Evolutionary conservation across 2,888 invertebrate genomes (phyloP), one percentile per base, ranked within the genome.

Genomic region (Clistopyga incitator): DNA sequence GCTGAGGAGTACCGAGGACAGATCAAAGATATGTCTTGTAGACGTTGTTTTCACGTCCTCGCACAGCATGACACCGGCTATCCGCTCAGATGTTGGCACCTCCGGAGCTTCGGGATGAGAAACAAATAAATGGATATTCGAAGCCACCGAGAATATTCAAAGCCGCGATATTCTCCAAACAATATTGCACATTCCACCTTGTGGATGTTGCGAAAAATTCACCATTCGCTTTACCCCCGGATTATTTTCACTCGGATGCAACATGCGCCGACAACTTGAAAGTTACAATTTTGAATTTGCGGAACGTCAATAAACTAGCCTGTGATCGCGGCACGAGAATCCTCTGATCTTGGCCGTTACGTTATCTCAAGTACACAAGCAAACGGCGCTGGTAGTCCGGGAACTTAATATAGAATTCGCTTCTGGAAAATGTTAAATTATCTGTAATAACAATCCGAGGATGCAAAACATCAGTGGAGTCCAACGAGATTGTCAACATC

Each of bases 301-400:
- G 15, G 13, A 77, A 67, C 25, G 50, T 82, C 79, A 84, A 84
- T 80, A 82, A 82, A 82, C 84, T 74, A n/a, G 15, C 13, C 29
- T 50, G 52, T 56, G 72, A 72, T 72, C 47, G 56, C 67, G 52
- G 34, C 52, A 38, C 72, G 25, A 38, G 23, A n/a, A 50, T 67
- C 47, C 71, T 84, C 67, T 75, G 84, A 84, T 84, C 81, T 84
- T 81, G 42, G 72, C 59, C 52, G 45, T 29, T 18, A 20, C 42
- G 42, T 34, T 25, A 20, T 23, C 71, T 25, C 38, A 61, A 50
- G 52, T 78, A 20, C 56, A 75, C 78, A 74, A 42, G 70, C 59
- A 34, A 34, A 61, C 52, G 45, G 18, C 80, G 61, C 72, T 29
- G 20, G n/a, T 20, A 18, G n/a, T 20, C 11, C 18, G 38, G 3